Conservation (phyloP, 2,797 vertebrate genomes). For the Notolabrus celidotus region DNA sequence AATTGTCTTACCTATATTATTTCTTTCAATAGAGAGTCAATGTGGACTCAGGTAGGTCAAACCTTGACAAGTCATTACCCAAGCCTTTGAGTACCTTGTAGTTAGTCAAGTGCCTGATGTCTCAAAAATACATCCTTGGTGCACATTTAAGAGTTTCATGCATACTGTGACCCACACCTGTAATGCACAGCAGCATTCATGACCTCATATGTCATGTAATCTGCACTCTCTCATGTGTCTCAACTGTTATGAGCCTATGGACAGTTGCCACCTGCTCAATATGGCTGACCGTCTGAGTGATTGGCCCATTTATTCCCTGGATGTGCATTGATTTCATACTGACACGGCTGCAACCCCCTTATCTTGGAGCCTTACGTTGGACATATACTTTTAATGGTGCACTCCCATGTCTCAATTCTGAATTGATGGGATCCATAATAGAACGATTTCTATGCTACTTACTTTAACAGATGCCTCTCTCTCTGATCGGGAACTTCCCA, state of each 20-base stretch:
- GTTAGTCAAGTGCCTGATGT: constrained; percentile 23
- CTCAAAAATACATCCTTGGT: too few relatives aligned
- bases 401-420: constrained; percentile 67
- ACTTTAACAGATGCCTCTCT: constrained; percentile 45
- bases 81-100: constrained; percentile 39
- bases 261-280: constrained; percentile 67
- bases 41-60: constrained; percentile 43
- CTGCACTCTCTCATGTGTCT: constrained; percentile 64
- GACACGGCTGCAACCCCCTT: constrained; percentile 58
- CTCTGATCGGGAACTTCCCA: constrained; percentile 33
- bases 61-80: constrained; percentile 43
- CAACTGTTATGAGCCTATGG: constrained; percentile 66
- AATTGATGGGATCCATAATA: constrained; percentile 64
- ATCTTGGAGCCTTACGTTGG: constrained; percentile 54
- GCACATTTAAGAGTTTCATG: too few relatives aligned
- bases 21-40: constrained; percentile 23
- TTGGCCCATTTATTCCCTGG: constrained; percentile 71
- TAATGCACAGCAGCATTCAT: constrained; percentile 29
- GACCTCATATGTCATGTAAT: constrained; percentile 59
- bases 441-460: constrained; percentile 56
- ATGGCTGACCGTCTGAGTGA: constrained; percentile 72
- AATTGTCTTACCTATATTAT: too few relatives aligned
- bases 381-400: constrained; percentile 58
- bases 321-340: constrained; percentile 76
- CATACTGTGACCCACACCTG: constrained; percentile 13